Conservation (phyloP, 1,140 invertebrate species). For the Batillaria attramentaria region DNA sequence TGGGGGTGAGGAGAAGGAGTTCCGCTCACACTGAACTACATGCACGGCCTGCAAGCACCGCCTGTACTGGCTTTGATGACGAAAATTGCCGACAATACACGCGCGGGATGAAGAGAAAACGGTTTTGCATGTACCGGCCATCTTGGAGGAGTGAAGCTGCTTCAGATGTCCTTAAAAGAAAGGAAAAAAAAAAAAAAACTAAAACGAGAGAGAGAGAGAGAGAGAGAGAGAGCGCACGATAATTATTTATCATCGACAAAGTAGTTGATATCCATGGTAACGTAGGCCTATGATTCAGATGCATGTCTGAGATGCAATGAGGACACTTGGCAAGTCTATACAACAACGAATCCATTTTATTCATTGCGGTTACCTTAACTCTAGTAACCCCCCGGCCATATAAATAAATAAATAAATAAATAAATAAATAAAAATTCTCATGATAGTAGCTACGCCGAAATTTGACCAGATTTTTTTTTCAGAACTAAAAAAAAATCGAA, state of each 20-base stretch:
- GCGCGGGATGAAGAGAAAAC: neutral
- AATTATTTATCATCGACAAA: no score
- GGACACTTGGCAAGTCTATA: no score
- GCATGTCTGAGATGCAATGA: neutral
- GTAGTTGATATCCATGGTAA: neutral
- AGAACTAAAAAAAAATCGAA: neutral
- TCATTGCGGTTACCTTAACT: no score
- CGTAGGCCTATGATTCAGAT: neutral
- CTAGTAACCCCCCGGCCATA: no score
- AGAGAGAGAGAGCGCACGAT: conserved; percentile 20
- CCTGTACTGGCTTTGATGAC: no score
- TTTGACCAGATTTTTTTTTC: no score
- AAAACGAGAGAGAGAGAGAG: conserved; percentile 2
- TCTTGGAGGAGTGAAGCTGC: neutral
- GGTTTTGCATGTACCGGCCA: neutral
- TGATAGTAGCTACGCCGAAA: no score
- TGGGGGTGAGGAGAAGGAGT: neutral
- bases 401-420: no score
- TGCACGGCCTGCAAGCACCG: no score
- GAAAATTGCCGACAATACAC: neutral
- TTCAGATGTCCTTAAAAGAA: neutral
- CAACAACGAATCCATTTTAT: no score
- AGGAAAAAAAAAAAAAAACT: neutral
- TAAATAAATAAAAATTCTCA: no score
- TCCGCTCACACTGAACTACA: no score